phyloP scores from a whole-genome alignment of 2,797 vertebrate species.

The Stomatorhinus walkeri region DNA sequence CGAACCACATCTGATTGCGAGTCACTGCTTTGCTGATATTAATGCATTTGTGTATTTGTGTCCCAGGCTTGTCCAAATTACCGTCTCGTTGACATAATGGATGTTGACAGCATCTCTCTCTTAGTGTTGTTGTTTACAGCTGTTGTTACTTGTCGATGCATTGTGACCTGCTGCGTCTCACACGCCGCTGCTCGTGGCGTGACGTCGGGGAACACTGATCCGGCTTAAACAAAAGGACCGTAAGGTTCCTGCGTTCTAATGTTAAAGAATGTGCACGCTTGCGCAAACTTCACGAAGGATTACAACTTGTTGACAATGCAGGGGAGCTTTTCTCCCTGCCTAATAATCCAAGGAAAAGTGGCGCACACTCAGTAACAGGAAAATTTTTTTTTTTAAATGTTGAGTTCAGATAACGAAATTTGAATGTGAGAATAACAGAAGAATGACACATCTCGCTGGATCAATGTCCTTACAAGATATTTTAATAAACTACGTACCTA shows the following conservation, averaged over 20 bases:
- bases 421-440: not conserved
- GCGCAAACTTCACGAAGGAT: conserved; percentile 4
- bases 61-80: not conserved
- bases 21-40: not conserved
- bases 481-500: not conserved
- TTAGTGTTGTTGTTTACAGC: not conserved
- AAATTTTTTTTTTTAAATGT: no score
- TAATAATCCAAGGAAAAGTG: not conserved
- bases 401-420: not conserved
- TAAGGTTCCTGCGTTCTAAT: not conserved
- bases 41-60: not conserved
- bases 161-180: not conserved
- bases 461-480: not conserved
- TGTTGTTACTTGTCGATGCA: not conserved
- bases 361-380: not conserved
- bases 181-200: not conserved
- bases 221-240: not conserved
- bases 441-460: not conserved
- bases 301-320: not conserved
- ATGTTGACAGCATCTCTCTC: not conserved
- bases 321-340: not conserved
- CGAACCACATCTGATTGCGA: not conserved
- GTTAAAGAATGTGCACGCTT: not conserved
- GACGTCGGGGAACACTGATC: not conserved
- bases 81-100: not conserved